A percentile compares a stretch with the other conserved stretches of the same genome.
Evolutionary conservation across 2,113 vertebrate genomes (phyloP).

Genomic region (Microcebus jonahi): DNA sequence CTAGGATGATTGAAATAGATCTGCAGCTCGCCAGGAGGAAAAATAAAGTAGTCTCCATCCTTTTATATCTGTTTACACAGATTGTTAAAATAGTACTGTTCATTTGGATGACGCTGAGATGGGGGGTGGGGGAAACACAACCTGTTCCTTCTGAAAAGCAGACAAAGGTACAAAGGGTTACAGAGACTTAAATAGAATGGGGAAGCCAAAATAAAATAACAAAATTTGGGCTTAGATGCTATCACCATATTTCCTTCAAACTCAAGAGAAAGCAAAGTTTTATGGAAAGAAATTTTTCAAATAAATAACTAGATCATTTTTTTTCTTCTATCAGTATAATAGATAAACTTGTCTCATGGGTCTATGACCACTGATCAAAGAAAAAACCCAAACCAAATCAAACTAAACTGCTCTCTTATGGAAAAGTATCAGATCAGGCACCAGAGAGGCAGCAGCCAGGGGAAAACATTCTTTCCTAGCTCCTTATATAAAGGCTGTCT

Average conservation of each 20-base stretch:
- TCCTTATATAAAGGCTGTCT: background rate
- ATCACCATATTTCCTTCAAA: background rate
- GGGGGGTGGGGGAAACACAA: background rate
- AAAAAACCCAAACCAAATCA: background rate
- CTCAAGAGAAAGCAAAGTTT: background rate
- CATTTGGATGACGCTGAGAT: background rate
- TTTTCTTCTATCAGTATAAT: background rate
- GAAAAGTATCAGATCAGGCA: background rate
- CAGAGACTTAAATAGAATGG: background rate
- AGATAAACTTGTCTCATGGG: background rate
- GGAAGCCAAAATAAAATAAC: constrained; percentile 7
- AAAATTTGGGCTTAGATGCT: background rate
- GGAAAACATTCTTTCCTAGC: background rate
- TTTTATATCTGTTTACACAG: constrained; percentile 1
- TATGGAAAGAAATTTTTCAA: background rate
- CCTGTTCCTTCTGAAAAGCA: constrained; percentile 21
- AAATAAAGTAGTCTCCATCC: background rate
- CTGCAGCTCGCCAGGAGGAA: background rate
- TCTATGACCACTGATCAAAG: background rate
- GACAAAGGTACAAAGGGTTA: background rate
- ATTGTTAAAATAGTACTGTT: constrained; percentile 10
- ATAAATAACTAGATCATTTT: background rate
- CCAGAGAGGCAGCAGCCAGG: background rate
- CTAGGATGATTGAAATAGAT: background rate
- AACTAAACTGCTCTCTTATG: background rate